These are phyloP conservation scores for Toxotes chatareus DNA, from an alignment of 2,113 vertebrate species.

Conservation along the genomic window DNA sequence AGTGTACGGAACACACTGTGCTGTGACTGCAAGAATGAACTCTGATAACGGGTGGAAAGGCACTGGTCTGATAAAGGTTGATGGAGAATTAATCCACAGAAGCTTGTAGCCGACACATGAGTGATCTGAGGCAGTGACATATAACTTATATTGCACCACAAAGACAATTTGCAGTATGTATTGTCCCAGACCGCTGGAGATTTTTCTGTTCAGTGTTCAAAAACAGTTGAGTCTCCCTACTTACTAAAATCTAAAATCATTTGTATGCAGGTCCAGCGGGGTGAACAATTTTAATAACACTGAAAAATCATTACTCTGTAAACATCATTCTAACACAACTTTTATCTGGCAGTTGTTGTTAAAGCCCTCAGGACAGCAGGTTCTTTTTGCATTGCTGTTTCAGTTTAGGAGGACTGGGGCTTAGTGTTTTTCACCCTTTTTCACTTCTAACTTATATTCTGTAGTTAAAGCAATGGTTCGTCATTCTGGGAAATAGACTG, in stretches of 20 bases:
- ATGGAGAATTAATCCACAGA: not conserved
- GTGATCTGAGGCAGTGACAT: not conserved
- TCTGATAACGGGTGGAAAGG: constrained; percentile 3
- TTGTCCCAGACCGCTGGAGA: not conserved
- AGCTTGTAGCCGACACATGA: not conserved
- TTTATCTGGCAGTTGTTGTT: not conserved
- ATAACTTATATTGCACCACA: not conserved
- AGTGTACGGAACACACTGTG: constrained; percentile 9
- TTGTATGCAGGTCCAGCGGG: too few relatives aligned
- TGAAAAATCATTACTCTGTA: too few relatives aligned
- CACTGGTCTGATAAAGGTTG: not conserved
- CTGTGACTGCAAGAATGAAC: not conserved
- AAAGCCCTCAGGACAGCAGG: too few relatives aligned
- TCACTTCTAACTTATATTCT: too few relatives aligned
- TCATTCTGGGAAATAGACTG: too few relatives aligned
- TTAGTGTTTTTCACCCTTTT: not conserved
- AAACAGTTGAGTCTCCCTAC: not conserved
- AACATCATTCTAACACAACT: too few relatives aligned
- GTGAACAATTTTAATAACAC: too few relatives aligned
- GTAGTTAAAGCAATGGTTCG: too few relatives aligned
- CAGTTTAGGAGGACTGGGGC: not conserved
- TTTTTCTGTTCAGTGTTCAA: too few relatives aligned
- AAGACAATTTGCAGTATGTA: not conserved
- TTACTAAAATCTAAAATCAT: not conserved
- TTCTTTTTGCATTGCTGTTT: not conserved